Conservation (phyloP, 2,888 invertebrate species). For the Mongoloraphidia duomilia region DNA sequence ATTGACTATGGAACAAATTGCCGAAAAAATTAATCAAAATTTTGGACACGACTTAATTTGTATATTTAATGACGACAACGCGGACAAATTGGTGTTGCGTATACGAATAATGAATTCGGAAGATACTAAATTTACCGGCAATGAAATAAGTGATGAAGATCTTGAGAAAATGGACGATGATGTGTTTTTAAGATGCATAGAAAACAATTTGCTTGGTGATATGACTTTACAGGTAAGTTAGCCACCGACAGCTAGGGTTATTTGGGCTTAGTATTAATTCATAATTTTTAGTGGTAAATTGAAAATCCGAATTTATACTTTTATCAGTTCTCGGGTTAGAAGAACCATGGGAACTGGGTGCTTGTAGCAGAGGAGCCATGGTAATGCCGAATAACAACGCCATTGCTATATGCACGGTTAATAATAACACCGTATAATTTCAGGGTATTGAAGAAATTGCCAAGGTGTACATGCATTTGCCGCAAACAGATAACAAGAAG, state of each 20-base stretch:
- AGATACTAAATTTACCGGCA: slow-evolving; percentile 60
- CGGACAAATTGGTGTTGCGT: slow-evolving; percentile 92
- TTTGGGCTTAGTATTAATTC: too few species aligned
- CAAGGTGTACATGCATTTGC: slow-evolving; percentile 99
- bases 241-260: too few species aligned
- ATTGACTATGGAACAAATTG: slow-evolving; percentile 98
- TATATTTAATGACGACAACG: slow-evolving; percentile 99
- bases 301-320: too few species aligned
- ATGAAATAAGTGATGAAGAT: slow-evolving; percentile 60
- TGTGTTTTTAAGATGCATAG: slow-evolving; percentile 96
- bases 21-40: slow-evolving; percentile 96
- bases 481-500: slow-evolving; percentile 96
- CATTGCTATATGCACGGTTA: too few species aligned
- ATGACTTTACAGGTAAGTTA: slow-evolving; percentile 80
- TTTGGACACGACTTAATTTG: slow-evolving; percentile 99
- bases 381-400: too few species aligned
- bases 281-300: too few species aligned
- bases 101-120: slow-evolving; percentile 98
- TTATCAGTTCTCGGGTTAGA: too few species aligned
- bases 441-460: slow-evolving; percentile 90
- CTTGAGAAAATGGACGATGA: slow-evolving; percentile 99
- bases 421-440: slow-evolving; percentile 7
- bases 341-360: too few species aligned
- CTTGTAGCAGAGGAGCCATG: too few species aligned
- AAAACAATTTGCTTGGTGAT: slow-evolving; percentile 97